Base-by-base conservation (phyloP, 2,113 vertebrate genomes). In the Pyxicephalus adspersus region DNA sequence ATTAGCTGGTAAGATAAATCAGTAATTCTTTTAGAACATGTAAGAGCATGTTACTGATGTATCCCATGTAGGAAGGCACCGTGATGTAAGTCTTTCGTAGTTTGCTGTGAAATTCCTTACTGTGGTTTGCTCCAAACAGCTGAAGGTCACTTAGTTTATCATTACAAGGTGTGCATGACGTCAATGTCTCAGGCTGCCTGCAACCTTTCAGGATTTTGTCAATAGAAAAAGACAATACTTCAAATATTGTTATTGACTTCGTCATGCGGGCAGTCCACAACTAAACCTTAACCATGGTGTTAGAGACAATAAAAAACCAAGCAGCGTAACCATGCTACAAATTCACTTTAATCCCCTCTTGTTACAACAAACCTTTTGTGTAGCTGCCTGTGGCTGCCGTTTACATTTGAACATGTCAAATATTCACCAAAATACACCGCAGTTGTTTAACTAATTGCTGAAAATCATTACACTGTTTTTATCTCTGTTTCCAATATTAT, bases 211-310 rank as follows among this genome's bases (percentile, higher is more conserved):
- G 50, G 79, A 74, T 64, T 74, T 73, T 34, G 68, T 81, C 79
- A 81, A 81, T 73, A 81, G 58, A 64, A 64, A 74, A 74, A 80
- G 68, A 81, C 79, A 81, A 81, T 81, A 70, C 79, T 55, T 78
- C 23, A 65, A 74, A 81, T 64, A 65, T n/a, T 73, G 79, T 64
- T 45, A 81, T 22, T 55, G 58, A 73, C 66, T 80, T 60, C 77
- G 67, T 73, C 79, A 81, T 73, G 28, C 18, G 29, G 45, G 38
- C 67, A 54, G 58, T 16, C 34, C 25, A 74, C 68, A 74, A 73
- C 68, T 65, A 65, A 74, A 55, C 34, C 38, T 52, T 51, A 54
- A 52, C 77, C 66, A 64, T 34, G 19, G 78, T 51, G 26, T 71
- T 64, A 23, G 38, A 29, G 16, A 81, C 68, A 73, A 81, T 26